Conservation (phyloP, 2,797 vertebrate genomes). For the Botia kubotai region DNA sequence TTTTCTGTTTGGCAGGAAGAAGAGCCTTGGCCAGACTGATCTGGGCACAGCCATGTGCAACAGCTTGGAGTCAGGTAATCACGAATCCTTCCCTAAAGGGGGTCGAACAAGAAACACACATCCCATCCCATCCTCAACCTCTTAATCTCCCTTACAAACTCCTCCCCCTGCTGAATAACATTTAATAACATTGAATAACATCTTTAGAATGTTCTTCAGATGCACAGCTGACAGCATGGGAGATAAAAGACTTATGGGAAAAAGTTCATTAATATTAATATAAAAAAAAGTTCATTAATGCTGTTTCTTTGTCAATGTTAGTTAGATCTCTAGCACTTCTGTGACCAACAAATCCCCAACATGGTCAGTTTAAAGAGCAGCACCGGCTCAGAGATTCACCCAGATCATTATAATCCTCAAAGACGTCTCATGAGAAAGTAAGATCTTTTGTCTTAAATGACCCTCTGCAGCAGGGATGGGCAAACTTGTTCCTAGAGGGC, state of each 20-base stretch:
- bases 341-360: conserved; percentile 11
- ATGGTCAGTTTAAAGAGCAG: not conserved
- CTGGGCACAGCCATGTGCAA: conserved; percentile 44
- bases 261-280: not conserved
- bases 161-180: not conserved
- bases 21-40: conserved; percentile 26
- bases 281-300: not conserved
- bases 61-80: conserved; percentile 69
- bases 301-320: not conserved
- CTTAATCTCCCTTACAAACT: conserved; percentile 5
- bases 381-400: not conserved
- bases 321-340: conserved; percentile 1
- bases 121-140: conserved; percentile 51
- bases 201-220: conserved; percentile 26
- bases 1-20: conserved; percentile 51
- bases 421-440: not conserved
- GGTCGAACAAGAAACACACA: conserved; percentile 32
- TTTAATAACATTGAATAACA: too few species aligned
- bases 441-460: not conserved
- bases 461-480: not conserved
- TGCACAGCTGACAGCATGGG: not conserved
- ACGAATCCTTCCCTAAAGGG: conserved; percentile 47
- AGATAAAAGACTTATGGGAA: not conserved
- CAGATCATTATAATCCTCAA: conserved; percentile 16
- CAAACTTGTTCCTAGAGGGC: too few species aligned